phyloP scores from a whole-genome alignment of 2,888 invertebrate species.

The Leptopilina myrica region DNA sequence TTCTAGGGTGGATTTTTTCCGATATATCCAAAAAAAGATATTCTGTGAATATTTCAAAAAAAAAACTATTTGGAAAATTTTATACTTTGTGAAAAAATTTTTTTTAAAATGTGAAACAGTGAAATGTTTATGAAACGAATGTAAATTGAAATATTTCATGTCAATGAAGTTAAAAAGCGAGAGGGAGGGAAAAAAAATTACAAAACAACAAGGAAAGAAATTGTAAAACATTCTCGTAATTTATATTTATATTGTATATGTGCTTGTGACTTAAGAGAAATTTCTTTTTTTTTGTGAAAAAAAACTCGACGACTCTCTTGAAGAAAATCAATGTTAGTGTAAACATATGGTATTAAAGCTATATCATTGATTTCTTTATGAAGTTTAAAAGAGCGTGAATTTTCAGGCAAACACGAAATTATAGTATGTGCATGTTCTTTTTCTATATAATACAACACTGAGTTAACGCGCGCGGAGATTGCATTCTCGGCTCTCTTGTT shows the following conservation, averaged over 20 bases:
- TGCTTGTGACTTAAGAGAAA: neutral
- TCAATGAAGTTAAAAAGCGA: too few relatives aligned
- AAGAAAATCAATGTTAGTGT: slow-evolving; percentile 8
- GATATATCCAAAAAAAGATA: too few relatives aligned
- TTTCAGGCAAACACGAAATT: slow-evolving; percentile 13
- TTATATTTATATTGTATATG: neutral
- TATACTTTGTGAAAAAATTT: too few relatives aligned
- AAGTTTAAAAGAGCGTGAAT: slow-evolving; percentile 17
- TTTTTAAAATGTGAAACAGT: too few relatives aligned
- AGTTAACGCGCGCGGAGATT: neutral
- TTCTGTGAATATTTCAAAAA: too few relatives aligned
- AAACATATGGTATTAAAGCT: slow-evolving; percentile 7
- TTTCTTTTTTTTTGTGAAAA: neutral
- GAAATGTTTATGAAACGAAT: too few relatives aligned
- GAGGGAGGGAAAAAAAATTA: too few relatives aligned
- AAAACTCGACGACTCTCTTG: neutral
- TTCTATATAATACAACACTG: neutral
- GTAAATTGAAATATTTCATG: too few relatives aligned
- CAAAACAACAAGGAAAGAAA: neutral
- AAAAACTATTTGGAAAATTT: too few relatives aligned
- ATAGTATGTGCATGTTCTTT: neutral
- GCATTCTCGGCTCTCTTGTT: neutral
- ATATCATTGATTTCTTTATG: slow-evolving; percentile 10
- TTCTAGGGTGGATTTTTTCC: too few relatives aligned
- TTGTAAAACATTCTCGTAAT: neutral